Evolutionary conservation across 2,797 vertebrate genomes (phyloP).

Genomic region (Falco naumanni): DNA sequence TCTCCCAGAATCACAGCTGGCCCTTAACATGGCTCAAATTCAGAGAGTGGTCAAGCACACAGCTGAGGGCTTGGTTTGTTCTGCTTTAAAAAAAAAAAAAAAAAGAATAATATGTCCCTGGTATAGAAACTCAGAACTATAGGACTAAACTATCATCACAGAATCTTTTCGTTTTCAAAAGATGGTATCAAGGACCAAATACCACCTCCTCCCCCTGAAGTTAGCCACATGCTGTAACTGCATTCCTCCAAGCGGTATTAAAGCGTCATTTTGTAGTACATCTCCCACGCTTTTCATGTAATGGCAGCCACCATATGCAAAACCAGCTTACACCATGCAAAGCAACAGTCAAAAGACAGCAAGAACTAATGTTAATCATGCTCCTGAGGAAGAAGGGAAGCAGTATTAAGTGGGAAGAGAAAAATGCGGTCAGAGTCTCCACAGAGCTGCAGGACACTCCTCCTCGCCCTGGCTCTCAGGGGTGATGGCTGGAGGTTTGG

Average conservation of each 20-base stretch:
- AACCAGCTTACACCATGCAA: not conserved
- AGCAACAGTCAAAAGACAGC: rapidly evolving
- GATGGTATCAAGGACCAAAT: not conserved
- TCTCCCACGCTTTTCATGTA: not conserved
- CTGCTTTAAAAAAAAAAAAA: not conserved
- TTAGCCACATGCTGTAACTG: not conserved
- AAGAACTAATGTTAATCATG: not conserved
- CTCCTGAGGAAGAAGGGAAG: not conserved
- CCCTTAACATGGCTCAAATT: not conserved
- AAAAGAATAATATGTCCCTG: not conserved
- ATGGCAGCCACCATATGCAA: not conserved
- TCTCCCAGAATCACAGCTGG: not conserved
- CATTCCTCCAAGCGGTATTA: not conserved
- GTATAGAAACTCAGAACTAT: not conserved
- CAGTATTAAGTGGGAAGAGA: rapidly evolving
- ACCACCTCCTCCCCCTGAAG: not conserved
- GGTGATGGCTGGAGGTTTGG: not conserved
- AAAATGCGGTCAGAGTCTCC: rapidly evolving
- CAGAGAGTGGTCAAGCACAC: not conserved
- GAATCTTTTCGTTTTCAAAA: not conserved
- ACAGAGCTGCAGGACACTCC: not conserved
- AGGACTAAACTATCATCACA: not conserved
- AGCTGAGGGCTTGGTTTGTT: not conserved
- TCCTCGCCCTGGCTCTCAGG: not conserved
- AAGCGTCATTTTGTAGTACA: not conserved